Percentiles rank a stretch among this genome's conserved stretches.
These are phyloP conservation scores for Tuberolachnus salignus DNA, from an alignment of 2,888 invertebrate species.

Conservation along the genomic window DNA sequence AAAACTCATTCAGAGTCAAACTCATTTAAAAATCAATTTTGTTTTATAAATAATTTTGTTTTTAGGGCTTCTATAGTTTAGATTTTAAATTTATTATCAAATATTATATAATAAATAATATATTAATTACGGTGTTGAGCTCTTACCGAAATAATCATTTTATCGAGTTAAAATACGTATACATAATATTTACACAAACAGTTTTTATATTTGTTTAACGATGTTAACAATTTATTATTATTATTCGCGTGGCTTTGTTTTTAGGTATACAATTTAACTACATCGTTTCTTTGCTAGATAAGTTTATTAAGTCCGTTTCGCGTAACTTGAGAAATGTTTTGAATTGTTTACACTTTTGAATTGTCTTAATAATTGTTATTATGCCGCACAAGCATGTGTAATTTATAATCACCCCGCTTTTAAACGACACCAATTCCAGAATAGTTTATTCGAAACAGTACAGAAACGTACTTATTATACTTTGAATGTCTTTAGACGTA, in stretches of 20 bases:
- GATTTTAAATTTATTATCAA: no score
- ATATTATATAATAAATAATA: no score
- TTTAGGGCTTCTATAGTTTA: no score
- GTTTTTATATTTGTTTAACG: no score
- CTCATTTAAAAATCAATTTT: no score
- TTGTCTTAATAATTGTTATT: constrained; percentile 13
- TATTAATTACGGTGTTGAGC: no score
- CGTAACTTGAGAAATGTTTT: constrained; percentile 10
- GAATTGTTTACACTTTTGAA: constrained; percentile 16
- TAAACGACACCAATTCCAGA: not conserved
- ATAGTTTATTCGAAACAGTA: not conserved
- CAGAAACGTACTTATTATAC: not conserved
- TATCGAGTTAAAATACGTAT: no score
- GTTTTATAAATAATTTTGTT: no score
- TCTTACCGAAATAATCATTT: no score
- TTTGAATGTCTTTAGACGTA: not conserved
- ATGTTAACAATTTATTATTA: no score
- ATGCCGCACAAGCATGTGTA: constrained; percentile 5
- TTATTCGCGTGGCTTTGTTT: not conserved
- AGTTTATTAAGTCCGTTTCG: constrained; percentile 12
- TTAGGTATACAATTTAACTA: not conserved
- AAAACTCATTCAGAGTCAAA: no score
- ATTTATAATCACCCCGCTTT: constrained; percentile 16
- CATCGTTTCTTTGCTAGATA: not conserved
- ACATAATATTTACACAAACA: no score